Base-by-base conservation (phyloP, 2,797 vertebrate genomes). In the Phataginus tetradactyla region DNA sequence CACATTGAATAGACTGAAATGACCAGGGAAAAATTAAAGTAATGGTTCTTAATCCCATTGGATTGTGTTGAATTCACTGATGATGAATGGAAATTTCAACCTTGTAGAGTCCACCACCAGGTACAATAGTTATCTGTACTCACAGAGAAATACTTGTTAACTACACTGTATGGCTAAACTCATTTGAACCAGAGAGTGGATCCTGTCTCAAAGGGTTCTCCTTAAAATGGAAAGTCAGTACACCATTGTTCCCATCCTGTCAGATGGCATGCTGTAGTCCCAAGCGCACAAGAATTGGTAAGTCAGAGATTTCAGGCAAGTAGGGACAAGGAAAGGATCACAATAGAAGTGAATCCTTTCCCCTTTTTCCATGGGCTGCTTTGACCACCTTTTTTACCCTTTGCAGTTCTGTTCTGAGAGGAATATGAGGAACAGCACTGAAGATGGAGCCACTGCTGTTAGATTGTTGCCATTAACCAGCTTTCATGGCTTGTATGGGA, bases 401-500 rank as follows among this genome's bases (percentile, higher is more conserved):
- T 88, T 39, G 74, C 68, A 55, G 49, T 86, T 90, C 51, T 69
- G 0, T 80, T 69, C 69, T 66, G 87, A 75, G 51, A 90, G 45
- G 72, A 69, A 7, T 20, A 2, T 12, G 63, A 90, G 39, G 79
- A 85, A 8, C 4, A 29, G 75, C 63, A 2, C 45, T 15, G 53
- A 69, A 39, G 68, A 79, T 21, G 63, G 86, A 63, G 72, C 87
- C 87, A 21, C 96, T 45, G 92, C 93, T 79, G 96, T 86, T 89
- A 71, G 80, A 84, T 72, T 84, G 53, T 86, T 53, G 87, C 96
- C 92, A 87, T 97, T 96, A 97, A 80, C 93, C 85, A 83, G 97
- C 96, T 86, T 80, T 77, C 95, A 77, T 81, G 71, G 97, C 95
- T 96, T 97, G 90, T 96, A 59, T 95, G 95, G 92, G 84, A 95